Base-by-base conservation (phyloP, 2,888 invertebrate species). In the Argynnis bischoffii region DNA sequence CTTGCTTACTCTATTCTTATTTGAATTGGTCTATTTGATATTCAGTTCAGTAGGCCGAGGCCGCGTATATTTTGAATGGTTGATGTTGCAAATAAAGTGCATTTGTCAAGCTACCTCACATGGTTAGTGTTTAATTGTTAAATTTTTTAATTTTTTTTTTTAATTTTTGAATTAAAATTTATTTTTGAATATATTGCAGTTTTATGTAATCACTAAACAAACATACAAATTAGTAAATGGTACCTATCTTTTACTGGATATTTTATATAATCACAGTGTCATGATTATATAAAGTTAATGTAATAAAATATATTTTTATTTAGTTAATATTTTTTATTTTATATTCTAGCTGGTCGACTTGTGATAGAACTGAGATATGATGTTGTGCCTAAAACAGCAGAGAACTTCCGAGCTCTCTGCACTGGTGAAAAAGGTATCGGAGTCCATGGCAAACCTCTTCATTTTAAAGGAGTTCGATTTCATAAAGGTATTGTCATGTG, bases 361-460 rank as follows among this genome's bases (percentile, higher is more conserved):
- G 93, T 99, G 18, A 96, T 99, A 81, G 97, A 98, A 87, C 91
- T 99, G 67, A 96, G 95, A 84, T 95, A 95, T 80, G 95, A 98
- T 90, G 89, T 95, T 64, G 97, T 96, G 69, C 98, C 99, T 31
- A 95, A 94, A 82, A 97, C 98, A 4, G 96, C 95, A 56, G 98
- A 98, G 87, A 99, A 99, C 89, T 99, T 99, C 84, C 94, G 98
- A 74, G 95, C 96, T 1, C 88, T 99, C 1, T 99, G 99, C 83
- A 98, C 98, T 0, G 98, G 98, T 3, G 98, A 99, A 87, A 95
- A 94, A 73, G 98, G 98, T 2, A 81, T 94, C 73, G 97, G 97
- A 0, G 79, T 78, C 21, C 79, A 89, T 76, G 95, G 95, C 3
- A 96, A 96, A 80, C 95, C 95, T 4, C 91, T 99, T 55, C 96